Conservation (phyloP, 2,797 vertebrate genomes). For the Mus caroli region DNA sequence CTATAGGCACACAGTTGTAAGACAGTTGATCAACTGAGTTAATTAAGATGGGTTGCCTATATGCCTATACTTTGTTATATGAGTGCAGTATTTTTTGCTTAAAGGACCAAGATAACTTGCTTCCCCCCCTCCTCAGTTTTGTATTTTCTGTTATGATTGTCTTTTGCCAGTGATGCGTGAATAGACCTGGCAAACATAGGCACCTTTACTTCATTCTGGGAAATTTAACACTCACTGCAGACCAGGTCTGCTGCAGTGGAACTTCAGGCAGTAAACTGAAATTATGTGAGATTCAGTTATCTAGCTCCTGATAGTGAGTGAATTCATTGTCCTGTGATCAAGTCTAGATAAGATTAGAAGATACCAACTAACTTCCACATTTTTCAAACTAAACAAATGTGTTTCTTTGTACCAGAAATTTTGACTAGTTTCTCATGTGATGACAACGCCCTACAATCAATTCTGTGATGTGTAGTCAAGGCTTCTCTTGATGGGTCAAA, state of each 20-base stretch:
- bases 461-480: not conserved
- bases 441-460: not conserved
- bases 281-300: not conserved
- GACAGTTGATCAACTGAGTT: not conserved
- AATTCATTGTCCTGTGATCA: not conserved
- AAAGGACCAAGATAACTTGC: not conserved
- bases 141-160: not conserved
- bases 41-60: not conserved
- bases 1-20: not conserved
- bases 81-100: not conserved
- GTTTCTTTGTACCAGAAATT: not conserved
- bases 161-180: not conserved
- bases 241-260: not conserved
- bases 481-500: not conserved
- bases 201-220: not conserved
- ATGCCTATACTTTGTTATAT: not conserved
- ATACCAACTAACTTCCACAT: not conserved
- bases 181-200: not conserved
- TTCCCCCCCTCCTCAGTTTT: not conserved
- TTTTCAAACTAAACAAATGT: not conserved
- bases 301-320: not conserved
- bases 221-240: not conserved
- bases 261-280: not conserved
- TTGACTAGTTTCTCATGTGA: not conserved
- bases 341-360: not conserved